A percentile compares a stretch with the other conserved stretches of the same genome.
Evolutionary conservation across 2,888 invertebrate genomes (phyloP).

Genomic region (Aphidoletes aphidimyza): DNA sequence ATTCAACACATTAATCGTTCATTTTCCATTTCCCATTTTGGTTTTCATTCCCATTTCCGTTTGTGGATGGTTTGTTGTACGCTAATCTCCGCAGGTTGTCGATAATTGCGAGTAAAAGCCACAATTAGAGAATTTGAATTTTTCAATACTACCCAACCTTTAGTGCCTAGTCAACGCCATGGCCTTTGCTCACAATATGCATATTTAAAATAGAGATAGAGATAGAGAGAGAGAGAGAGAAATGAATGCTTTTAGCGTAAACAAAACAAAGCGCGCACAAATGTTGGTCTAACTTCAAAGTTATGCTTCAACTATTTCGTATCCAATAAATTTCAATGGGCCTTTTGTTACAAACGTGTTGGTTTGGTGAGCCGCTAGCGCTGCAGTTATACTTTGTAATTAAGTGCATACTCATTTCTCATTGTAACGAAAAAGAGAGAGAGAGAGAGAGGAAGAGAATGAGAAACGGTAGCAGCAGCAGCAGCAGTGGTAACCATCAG

Average conservation of each 20-base stretch:
- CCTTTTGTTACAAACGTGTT: neutral
- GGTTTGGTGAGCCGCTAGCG: neutral
- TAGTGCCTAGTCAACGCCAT: no score
- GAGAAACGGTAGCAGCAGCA: neutral
- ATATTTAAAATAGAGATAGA: no score
- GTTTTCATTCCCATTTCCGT: neutral
- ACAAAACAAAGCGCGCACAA: neutral
- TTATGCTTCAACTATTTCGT: neutral
- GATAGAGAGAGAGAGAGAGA: no score
- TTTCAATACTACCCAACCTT: neutral
- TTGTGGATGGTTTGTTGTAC: neutral
- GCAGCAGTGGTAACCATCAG: no score
- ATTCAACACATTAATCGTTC: neutral
- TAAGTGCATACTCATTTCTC: constrained; percentile 20
- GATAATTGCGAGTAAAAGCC: neutral
- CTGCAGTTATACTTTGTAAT: neutral
- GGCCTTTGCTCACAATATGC: no score
- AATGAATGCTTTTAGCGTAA: no score
- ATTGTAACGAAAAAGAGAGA: neutral
- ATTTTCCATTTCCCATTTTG: neutral
- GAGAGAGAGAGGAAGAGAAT: neutral
- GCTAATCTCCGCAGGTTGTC: neutral
- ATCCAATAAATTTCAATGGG: neutral
- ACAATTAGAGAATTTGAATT: neutral
- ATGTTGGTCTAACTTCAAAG: neutral